Evolutionary conservation across 2,888 invertebrate species (phyloP).

Genomic region (Heteromyza rotundicornis): DNA sequence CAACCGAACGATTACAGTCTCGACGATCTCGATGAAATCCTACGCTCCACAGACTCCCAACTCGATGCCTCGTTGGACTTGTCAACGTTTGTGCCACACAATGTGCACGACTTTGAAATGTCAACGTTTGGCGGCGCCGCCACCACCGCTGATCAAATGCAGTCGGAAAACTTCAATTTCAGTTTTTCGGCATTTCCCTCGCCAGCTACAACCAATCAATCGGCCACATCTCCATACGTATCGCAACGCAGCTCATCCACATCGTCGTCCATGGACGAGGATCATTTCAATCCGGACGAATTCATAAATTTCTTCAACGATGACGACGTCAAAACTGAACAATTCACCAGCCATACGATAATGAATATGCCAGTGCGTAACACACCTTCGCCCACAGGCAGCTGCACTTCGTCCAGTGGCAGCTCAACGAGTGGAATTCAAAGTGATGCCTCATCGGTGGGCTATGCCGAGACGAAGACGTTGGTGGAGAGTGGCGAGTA

Average conservation of each 20-base stretch:
- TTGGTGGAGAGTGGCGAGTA: conserved; percentile 4
- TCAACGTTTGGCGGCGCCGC: conserved; percentile 17
- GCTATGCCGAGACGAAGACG: conserved; percentile 17
- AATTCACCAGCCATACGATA: conserved; percentile 36
- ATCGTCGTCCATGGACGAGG: conserved; percentile 26
- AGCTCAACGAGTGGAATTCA: conserved; percentile 52
- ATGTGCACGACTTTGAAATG: conserved; percentile 22
- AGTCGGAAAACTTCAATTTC: conserved; percentile 31
- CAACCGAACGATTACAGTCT: conserved; percentile 46
- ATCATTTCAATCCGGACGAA: conserved; percentile 50
- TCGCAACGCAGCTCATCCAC: conserved; percentile 28
- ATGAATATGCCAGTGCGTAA: conserved; percentile 37
- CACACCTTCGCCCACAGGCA: conserved; percentile 57
- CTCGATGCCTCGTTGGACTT: conserved; percentile 46
- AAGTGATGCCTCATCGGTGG: conserved; percentile 46
- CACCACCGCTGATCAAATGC: no score
- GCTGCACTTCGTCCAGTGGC: conserved; percentile 46
- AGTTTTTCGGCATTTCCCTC: conserved; percentile 35
- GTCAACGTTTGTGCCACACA: conserved; percentile 32
- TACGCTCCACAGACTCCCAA: conserved; percentile 47
- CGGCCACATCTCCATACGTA: conserved; percentile 27
- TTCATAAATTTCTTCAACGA: conserved; percentile 50
- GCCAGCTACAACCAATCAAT: conserved; percentile 32
- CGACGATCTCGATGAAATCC: conserved; percentile 52
- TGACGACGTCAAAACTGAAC: conserved; percentile 43